phyloP scores from a whole-genome alignment of 92 coral and sea anemone genomes.

The Palythoa grandiflora region DNA sequence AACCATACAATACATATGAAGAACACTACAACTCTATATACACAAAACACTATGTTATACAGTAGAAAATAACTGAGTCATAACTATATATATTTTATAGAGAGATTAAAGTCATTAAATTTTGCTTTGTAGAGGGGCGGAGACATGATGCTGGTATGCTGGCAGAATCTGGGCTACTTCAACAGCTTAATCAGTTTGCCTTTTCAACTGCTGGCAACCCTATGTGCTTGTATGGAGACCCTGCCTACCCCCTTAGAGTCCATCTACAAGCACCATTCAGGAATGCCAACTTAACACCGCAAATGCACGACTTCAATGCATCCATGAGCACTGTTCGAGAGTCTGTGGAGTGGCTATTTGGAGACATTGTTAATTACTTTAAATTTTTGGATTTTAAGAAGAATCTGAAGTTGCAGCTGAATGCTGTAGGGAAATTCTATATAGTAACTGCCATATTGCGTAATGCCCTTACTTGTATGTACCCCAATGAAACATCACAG shows the following conservation, averaged over 20 bases:
- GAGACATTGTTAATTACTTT: conserved; percentile 12
- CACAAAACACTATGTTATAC: conserved; percentile 15
- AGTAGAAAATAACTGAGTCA: neutral
- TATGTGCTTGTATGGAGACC: conserved; percentile 1
- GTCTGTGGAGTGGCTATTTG: conserved; percentile 18
- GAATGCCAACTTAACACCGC: conserved; percentile 7
- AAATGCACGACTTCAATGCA: conserved; percentile 27
- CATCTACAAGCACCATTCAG: conserved; percentile 25
- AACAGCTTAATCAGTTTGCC: conserved; percentile 30
- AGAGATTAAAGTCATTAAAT: conserved; percentile 22
- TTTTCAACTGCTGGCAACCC: conserved; percentile 19
- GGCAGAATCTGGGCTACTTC: conserved; percentile 14
- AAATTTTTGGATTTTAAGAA: neutral
- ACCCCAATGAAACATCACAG: conserved; percentile 13
- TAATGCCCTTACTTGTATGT: conserved; percentile 16
- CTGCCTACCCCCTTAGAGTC: conserved; percentile 8
- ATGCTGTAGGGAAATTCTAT: conserved; percentile 16
- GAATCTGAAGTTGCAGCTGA: conserved; percentile 13
- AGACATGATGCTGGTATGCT: conserved; percentile 48
- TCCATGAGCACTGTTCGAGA: conserved; percentile 19
- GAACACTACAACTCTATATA: conserved; percentile 13
- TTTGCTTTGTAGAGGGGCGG: conserved; percentile 33
- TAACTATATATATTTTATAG: neutral
- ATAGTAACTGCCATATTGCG: conserved; percentile 20
- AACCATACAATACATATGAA: conserved; percentile 1